Percentiles rank a stretch among this genome's conserved stretches.
These are phyloP conservation scores for Notospermus geniculatus DNA, from an alignment of 1,140 invertebrate species.

Conservation along the genomic window DNA sequence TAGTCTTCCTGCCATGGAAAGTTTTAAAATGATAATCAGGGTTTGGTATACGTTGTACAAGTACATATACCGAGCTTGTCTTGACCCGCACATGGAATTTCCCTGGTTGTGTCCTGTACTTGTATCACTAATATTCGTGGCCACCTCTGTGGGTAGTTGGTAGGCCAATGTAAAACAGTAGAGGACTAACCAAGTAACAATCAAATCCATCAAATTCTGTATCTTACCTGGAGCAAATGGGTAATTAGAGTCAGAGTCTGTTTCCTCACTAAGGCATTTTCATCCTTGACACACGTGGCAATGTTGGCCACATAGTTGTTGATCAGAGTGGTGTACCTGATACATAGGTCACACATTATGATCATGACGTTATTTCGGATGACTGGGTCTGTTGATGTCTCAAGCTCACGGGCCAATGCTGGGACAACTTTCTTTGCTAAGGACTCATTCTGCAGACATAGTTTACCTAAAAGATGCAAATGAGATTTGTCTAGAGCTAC, in stretches of 20 bases:
- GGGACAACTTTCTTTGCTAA: conserved; percentile 60
- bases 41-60: too few species aligned
- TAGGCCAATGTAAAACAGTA: too few species aligned
- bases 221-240: conserved; percentile 59
- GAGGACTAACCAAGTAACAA: background rate
- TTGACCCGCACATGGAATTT: too few species aligned
- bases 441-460: conserved; percentile 60
- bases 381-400: conserved; percentile 49
- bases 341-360: conserved; percentile 64
- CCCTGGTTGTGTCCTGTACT: too few species aligned
- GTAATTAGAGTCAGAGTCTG: conserved; percentile 64
- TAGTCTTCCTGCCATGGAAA: conserved; percentile 67
- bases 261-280: conserved; percentile 59
- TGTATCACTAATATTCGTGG: too few species aligned
- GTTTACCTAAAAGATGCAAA: conserved; percentile 59
- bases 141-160: too few species aligned
- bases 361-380: conserved; percentile 65
- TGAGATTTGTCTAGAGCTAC: too few species aligned
- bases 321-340: conserved; percentile 64
- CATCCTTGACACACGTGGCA: conserved; percentile 64
- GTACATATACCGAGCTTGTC: too few species aligned
- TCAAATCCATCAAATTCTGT: background rate
- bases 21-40: too few species aligned
- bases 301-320: conserved; percentile 64
- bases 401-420: conserved; percentile 58